A percentile compares a stretch with the other conserved stretches of the same genome.
Evolutionary conservation across 2,113 vertebrate species (phyloP).

Genomic region (Pelusios castaneus): DNA sequence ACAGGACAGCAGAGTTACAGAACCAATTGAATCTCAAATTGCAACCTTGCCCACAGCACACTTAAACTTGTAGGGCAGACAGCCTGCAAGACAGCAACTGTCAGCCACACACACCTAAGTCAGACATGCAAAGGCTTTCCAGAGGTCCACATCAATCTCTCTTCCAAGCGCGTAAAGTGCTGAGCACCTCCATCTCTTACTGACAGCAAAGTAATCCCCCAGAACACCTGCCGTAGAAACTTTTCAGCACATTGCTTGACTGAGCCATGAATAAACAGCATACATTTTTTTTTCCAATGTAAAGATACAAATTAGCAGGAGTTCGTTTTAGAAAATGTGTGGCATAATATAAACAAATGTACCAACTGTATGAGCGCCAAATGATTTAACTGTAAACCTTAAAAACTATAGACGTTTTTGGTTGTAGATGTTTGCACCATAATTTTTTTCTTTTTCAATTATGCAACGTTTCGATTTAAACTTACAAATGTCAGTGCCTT

Average conservation of each 20-base stretch:
- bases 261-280: not conserved
- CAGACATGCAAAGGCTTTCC: not conserved
- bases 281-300: not conserved
- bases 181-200: not conserved
- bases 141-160: not conserved
- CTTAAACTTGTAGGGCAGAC: not conserved
- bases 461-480: not conserved
- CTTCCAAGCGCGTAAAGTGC: accelerated
- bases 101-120: not conserved
- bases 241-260: not conserved
- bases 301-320: not conserved
- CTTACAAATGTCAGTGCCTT: not conserved
- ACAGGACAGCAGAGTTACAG: not conserved
- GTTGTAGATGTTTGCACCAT: not conserved
- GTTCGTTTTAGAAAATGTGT: not conserved
- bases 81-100: not conserved
- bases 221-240: not conserved
- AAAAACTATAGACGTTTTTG: not conserved
- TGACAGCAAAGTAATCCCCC: not conserved
- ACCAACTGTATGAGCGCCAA: not conserved
- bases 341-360: not conserved
- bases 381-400: not conserved
- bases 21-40: not conserved
- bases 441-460: not conserved
- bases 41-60: not conserved